Percentiles rank a stretch among this genome's conserved stretches.
Evolutionary conservation across 2,113 vertebrate genomes (phyloP).

Genomic region (Protomyctophum bolini): DNA sequence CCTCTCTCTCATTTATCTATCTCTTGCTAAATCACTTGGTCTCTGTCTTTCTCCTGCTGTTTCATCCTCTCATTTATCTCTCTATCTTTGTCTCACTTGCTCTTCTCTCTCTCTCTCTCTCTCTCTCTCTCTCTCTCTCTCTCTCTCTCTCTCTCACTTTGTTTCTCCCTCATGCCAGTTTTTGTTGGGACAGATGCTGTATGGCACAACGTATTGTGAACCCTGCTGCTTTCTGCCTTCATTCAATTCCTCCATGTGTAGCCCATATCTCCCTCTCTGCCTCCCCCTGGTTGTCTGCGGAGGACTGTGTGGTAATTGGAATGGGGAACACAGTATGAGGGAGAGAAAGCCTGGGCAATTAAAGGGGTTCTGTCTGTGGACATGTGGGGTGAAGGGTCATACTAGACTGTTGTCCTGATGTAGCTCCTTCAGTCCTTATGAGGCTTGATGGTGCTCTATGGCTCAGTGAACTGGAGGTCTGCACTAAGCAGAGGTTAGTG

Average conservation of each 20-base stretch:
- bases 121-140: neutral
- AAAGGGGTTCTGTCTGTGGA: slow-evolving; percentile 40
- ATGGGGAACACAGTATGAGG: slow-evolving; percentile 36
- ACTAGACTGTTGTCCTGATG: slow-evolving; percentile 14
- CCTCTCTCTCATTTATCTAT: too few species aligned
- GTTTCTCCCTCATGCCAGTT: slow-evolving; percentile 39
- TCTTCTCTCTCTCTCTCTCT: neutral
- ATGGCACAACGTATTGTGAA: slow-evolving; percentile 23
- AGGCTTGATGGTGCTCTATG: neutral
- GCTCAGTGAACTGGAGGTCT: slow-evolving; percentile 5
- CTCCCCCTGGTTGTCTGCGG: slow-evolving; percentile 16
- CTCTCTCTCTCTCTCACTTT: slow-evolving; percentile 18
- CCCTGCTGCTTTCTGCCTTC: slow-evolving; percentile 32
- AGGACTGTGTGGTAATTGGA: slow-evolving; percentile 52
- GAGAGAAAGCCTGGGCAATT: slow-evolving; percentile 52
- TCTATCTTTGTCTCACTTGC: neutral
- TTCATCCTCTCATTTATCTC: too few species aligned
- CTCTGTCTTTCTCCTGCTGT: too few species aligned
- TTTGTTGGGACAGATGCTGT: slow-evolving; percentile 37
- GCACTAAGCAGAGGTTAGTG: slow-evolving; percentile 34
- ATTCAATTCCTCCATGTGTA: slow-evolving; percentile 21
- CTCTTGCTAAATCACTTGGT: too few species aligned
- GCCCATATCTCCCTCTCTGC: slow-evolving; percentile 3
- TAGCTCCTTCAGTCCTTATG: slow-evolving; percentile 32
- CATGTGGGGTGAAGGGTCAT: slow-evolving; percentile 43